Conservation (phyloP, 2,888 invertebrate species). For the Heliconius cydno region DNA sequence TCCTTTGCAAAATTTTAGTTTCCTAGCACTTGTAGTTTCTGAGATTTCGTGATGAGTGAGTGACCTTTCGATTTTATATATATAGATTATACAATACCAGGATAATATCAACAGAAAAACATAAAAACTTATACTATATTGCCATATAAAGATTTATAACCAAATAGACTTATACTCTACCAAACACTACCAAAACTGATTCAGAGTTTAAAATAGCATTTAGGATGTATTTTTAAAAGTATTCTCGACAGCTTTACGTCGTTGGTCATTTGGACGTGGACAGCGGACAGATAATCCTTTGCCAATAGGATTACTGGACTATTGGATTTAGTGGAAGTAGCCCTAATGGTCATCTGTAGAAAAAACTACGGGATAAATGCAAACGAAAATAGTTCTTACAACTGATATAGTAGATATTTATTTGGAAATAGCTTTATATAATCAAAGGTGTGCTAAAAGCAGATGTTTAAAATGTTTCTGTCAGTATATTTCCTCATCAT, state of each 20-base stretch:
- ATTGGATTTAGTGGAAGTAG: constrained; percentile 66
- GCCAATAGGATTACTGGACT: constrained; percentile 67
- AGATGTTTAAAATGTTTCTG: constrained; percentile 35
- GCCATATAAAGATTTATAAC: neutral
- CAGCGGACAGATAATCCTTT: constrained; percentile 63
- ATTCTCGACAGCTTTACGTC: constrained; percentile 25
- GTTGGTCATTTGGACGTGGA: constrained; percentile 57
- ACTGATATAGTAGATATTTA: constrained; percentile 42
- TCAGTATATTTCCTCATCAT: constrained; percentile 34
- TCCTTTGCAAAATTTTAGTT: too few species aligned
- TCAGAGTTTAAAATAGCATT: neutral
- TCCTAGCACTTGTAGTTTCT: too few species aligned
- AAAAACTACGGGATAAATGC: neutral
- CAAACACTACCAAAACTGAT: neutral
- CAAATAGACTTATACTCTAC: neutral
- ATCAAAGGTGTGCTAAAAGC: constrained; percentile 43
- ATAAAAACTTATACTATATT: neutral
- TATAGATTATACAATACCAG: too few species aligned
- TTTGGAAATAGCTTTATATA: constrained; percentile 1
- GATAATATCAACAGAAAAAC: too few species aligned
- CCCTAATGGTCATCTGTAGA: constrained; percentile 52
- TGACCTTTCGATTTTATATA: too few species aligned
- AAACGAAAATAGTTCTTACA: neutral
- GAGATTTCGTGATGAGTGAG: too few species aligned
- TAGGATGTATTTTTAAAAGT: constrained; percentile 7